These are phyloP conservation scores for Caligus rogercresseyi DNA, from an alignment of 1,140 invertebrate genomes.

Conservation along the genomic window DNA sequence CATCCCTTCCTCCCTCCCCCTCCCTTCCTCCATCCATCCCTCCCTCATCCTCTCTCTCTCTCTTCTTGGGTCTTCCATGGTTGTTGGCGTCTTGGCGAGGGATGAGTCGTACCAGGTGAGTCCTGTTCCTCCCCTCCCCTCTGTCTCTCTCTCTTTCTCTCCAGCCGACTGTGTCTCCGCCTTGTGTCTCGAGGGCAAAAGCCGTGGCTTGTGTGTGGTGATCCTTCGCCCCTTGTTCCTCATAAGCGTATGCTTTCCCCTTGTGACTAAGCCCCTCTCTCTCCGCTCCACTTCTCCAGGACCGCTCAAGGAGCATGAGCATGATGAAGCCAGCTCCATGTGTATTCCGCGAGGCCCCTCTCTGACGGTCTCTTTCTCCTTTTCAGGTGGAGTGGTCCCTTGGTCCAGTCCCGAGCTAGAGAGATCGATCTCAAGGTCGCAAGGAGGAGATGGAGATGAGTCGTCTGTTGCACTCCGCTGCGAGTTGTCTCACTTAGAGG, in stretches of 20 bases:
- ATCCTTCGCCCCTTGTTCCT: background rate
- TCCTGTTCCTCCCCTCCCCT: no score
- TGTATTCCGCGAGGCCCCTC: background rate
- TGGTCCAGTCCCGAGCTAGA: background rate
- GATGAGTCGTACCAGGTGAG: no score
- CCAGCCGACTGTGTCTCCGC: background rate
- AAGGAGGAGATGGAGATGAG: background rate
- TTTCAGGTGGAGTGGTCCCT: background rate
- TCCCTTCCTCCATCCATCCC: background rate
- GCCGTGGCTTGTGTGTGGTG: background rate
- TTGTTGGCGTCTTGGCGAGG: no score
- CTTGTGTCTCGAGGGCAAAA: background rate
- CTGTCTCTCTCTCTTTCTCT: background rate
- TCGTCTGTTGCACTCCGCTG: no score
- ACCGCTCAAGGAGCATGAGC: background rate
- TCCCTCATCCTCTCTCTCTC: background rate
- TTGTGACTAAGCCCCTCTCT: conserved; percentile 10
- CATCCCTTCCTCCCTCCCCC: no score
- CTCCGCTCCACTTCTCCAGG: background rate
- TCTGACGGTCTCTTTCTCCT: background rate
- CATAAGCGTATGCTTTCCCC: conserved; percentile 22
- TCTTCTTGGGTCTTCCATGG: no score
- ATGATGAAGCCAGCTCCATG: background rate
- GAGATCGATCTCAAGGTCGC: background rate
- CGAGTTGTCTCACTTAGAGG: background rate